These are phyloP conservation scores for Antedon mediterranea DNA, from an alignment of 53 echinoderm and acorn worm species.

Conservation along the genomic window DNA sequence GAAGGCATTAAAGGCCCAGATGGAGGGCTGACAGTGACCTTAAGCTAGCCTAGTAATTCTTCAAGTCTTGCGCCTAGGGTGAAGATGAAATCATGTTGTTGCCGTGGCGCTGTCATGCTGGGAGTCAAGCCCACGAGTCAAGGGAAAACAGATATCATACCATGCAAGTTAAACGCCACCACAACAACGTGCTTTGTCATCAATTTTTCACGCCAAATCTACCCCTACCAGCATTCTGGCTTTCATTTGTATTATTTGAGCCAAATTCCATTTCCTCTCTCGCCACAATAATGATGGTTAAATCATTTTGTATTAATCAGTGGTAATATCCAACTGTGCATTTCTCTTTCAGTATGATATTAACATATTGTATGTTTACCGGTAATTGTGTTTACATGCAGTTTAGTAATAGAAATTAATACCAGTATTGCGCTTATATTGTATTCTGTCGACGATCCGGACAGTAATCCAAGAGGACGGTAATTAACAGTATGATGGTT, in stretches of 20 bases:
- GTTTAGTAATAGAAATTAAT: too few relatives aligned
- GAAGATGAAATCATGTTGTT: background rate
- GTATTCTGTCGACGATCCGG: too few relatives aligned
- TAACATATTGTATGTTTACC: background rate
- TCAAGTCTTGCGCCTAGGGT: background rate
- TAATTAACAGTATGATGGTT: too few relatives aligned
- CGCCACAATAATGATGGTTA: background rate
- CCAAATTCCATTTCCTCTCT: background rate
- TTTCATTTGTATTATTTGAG: background rate
- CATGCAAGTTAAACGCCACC: background rate
- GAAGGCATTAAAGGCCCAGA: background rate
- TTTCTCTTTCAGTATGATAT: background rate
- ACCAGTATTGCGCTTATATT: too few relatives aligned
- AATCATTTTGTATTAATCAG: background rate
- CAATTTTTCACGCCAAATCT: background rate
- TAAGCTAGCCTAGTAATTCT: background rate
- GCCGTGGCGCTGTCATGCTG: background rate
- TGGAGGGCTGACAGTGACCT: background rate
- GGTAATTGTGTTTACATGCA: too few relatives aligned
- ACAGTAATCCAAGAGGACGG: too few relatives aligned
- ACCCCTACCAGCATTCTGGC: background rate
- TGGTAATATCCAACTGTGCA: background rate
- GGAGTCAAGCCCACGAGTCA: slow-evolving; percentile 1
- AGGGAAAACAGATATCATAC: background rate
- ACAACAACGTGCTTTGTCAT: background rate